A percentile compares a stretch with the other conserved stretches of the same genome.
phyloP scores from a whole-genome alignment of 2,888 invertebrate genomes.

The Lutraria lutraria region DNA sequence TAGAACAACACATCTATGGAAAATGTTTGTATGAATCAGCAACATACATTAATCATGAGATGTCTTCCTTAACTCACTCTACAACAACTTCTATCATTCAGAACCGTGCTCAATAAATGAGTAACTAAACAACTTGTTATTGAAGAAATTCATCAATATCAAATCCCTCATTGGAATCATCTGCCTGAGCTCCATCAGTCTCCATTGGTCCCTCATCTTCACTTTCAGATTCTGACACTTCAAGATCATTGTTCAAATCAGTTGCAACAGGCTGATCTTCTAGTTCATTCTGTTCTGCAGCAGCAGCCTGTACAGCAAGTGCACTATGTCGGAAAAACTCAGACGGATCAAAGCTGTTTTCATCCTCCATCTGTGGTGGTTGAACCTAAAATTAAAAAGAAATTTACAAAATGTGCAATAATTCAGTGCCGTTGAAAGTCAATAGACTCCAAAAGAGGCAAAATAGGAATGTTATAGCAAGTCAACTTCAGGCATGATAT shows the following conservation, averaged over 20 bases:
- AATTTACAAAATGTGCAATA: background rate
- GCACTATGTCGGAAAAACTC: constrained; percentile 84
- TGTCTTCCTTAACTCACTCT: too few species aligned
- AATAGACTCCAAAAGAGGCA: too few species aligned
- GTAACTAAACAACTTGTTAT: background rate
- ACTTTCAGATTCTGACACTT: constrained; percentile 91
- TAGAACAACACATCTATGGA: too few species aligned
- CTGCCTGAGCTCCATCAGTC: constrained; percentile 68
- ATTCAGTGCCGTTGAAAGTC: too few species aligned
- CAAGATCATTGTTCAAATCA: constrained; percentile 81
- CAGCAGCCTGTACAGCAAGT: constrained; percentile 77
- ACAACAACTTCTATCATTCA: too few species aligned
- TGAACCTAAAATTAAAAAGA: constrained; percentile 55
- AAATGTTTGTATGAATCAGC: too few species aligned
- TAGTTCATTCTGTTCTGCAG: constrained; percentile 67
- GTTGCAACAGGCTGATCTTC: constrained; percentile 79
- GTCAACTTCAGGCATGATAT: too few species aligned
- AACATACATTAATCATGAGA: too few species aligned
- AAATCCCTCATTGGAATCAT: constrained; percentile 80
- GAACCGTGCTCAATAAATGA: too few species aligned
- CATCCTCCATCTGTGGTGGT: constrained; percentile 75
- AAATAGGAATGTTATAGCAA: too few species aligned
- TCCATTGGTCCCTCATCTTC: constrained; percentile 71
- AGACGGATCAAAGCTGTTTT: constrained; percentile 83
- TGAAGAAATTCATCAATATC: constrained; percentile 82